These are phyloP conservation scores for Eubasilissa regina DNA, from an alignment of 1,140 invertebrate genomes.

Conservation along the genomic window DNA sequence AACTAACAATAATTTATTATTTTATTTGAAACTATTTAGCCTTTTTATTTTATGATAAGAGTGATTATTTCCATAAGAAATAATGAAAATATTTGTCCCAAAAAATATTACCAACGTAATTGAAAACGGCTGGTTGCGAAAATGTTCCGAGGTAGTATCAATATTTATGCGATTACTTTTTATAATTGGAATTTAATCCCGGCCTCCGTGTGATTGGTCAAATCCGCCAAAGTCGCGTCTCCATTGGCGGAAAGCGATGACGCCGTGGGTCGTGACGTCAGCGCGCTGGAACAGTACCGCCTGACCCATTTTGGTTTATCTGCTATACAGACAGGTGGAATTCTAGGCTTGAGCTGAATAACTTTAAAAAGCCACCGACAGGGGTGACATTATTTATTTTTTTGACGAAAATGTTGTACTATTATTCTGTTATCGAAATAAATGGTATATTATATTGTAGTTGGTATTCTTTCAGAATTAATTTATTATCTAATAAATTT, in stretches of 20 bases:
- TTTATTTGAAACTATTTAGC: too few relatives aligned
- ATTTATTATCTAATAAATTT: too few relatives aligned
- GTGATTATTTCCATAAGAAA: too few relatives aligned
- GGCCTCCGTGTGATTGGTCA: background rate
- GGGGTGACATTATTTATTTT: background rate
- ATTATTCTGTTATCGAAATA: too few relatives aligned
- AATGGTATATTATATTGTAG: too few relatives aligned
- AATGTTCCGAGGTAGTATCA: background rate
- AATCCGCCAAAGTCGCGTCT: background rate
- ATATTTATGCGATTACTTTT: too few relatives aligned
- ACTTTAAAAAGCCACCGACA: background rate
- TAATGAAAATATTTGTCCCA: too few relatives aligned
- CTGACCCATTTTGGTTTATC: background rate
- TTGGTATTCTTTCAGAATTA: too few relatives aligned
- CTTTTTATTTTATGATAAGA: too few relatives aligned
- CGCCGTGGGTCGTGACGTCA: background rate
- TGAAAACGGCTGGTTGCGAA: background rate
- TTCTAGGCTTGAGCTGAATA: background rate
- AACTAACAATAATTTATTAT: too few relatives aligned
- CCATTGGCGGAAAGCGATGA: background rate
- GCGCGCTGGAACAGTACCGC: background rate
- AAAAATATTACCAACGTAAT: background rate
- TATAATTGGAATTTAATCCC: background rate
- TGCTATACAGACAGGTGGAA: background rate
- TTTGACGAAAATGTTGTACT: too few relatives aligned